Evolutionary conservation across 1,140 invertebrate species (phyloP).

Genomic region (Periplaneta americana): DNA sequence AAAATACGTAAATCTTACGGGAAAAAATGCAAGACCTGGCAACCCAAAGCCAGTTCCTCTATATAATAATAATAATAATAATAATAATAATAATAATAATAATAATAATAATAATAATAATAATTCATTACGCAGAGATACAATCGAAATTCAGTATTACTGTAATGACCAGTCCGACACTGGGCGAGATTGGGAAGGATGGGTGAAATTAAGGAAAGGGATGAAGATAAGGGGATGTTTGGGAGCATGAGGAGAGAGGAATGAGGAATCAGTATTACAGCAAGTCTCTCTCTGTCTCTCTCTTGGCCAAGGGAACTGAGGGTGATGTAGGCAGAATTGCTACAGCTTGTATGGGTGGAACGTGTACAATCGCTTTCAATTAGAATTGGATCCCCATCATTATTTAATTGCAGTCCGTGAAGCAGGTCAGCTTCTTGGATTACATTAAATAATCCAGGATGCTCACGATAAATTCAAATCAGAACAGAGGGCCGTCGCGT

Average conservation of each 20-base stretch:
- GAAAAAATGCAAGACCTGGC: no score
- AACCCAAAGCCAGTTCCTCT: no score
- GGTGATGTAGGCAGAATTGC: background rate
- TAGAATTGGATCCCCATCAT: background rate
- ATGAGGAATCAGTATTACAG: background rate
- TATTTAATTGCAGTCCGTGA: background rate
- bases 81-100: no score
- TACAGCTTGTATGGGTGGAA: background rate
- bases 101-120: no score
- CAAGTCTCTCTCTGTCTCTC: background rate
- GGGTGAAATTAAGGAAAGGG: background rate
- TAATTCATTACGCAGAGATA: no score
- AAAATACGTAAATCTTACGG: no score
- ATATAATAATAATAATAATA: no score
- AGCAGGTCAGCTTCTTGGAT: background rate
- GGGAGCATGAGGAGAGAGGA: background rate
- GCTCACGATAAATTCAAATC: background rate
- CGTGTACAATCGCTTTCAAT: background rate
- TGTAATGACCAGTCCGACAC: background rate
- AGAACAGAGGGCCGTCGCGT: background rate
- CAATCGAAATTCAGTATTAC: no score
- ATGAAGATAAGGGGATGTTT: background rate
- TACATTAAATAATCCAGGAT: background rate
- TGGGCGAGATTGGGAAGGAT: background rate
- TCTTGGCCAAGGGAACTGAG: background rate